Evolutionary conservation across 2,888 invertebrate genomes (phyloP).

Genomic region (Oligia fasciuncula): DNA sequence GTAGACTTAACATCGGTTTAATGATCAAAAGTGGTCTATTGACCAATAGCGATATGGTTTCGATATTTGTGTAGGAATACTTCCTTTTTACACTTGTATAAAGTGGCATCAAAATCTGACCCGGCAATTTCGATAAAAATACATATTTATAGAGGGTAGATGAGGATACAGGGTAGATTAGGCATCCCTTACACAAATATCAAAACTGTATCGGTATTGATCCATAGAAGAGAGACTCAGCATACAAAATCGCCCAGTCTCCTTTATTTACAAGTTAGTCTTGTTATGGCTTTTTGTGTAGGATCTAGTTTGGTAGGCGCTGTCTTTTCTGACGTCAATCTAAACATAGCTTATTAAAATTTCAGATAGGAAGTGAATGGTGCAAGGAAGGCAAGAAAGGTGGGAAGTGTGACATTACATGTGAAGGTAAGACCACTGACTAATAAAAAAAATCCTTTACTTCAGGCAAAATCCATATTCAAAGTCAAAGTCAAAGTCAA

Average conservation of each 20-base stretch:
- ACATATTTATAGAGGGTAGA: neutral
- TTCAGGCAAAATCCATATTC: too few relatives aligned
- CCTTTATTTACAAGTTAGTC: neutral
- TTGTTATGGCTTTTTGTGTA: neutral
- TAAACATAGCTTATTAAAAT: conserved; percentile 53
- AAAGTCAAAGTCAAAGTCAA: too few relatives aligned
- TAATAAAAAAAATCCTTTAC: neutral
- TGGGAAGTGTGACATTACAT: conserved; percentile 85
- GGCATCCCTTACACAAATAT: too few relatives aligned
- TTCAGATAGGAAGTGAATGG: conserved; percentile 88
- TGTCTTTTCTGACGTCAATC: neutral
- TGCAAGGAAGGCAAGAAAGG: conserved; percentile 88
- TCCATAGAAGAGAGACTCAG: neutral
- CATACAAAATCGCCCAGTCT: neutral
- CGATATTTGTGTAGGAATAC: neutral
- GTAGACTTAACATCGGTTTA: neutral
- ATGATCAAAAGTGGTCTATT: neutral
- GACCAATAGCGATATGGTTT: neutral
- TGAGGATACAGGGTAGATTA: neutral
- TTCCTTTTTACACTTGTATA: neutral
- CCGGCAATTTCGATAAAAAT: neutral
- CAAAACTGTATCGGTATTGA: too few relatives aligned
- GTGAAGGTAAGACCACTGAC: conserved; percentile 80
- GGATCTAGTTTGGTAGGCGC: neutral
- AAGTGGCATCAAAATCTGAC: neutral